Conservation (phyloP, 2,888 invertebrate genomes). For the Rhogogaster chlorosoma region DNA sequence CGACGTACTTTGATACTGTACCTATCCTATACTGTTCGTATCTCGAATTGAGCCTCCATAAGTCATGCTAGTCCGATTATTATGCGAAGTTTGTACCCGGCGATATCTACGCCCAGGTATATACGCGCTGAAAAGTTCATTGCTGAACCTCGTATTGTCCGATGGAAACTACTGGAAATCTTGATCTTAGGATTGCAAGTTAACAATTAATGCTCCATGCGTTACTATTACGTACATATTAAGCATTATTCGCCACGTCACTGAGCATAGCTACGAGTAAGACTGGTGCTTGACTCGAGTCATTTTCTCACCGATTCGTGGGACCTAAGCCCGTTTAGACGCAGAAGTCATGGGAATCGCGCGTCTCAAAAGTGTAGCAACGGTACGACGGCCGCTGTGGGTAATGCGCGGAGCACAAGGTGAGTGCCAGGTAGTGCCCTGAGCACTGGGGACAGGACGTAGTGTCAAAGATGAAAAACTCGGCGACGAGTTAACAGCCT, state of each 20-base stretch:
- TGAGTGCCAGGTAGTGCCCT: constrained; percentile 37
- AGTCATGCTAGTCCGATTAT: neutral
- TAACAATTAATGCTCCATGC: neutral
- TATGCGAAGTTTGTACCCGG: neutral
- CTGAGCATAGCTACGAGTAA: neutral
- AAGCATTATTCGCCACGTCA: constrained; percentile 3
- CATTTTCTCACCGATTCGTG: constrained; percentile 47
- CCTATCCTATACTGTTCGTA: neutral
- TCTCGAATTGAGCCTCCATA: constrained; percentile 39
- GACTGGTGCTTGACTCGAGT: neutral
- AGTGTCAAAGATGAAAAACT: constrained; percentile 49
- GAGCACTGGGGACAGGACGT: constrained; percentile 21
- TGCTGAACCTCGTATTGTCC: neutral
- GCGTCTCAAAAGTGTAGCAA: constrained; percentile 40
- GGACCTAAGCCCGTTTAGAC: constrained; percentile 28
- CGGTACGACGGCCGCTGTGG: constrained; percentile 29
- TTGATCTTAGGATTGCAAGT: neutral
- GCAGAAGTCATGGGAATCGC: constrained; percentile 41
- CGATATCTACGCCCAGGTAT: neutral
- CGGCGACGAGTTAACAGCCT: constrained; percentile 70
- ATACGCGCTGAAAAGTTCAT: neutral
- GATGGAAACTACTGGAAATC: neutral
- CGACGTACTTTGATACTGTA: constrained; percentile 28
- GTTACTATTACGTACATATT: constrained; percentile 1
- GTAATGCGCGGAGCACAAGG: constrained; percentile 34